Base-by-base conservation (phyloP, 2,113 vertebrate genomes). In the Oreochromis spilurus region DNA sequence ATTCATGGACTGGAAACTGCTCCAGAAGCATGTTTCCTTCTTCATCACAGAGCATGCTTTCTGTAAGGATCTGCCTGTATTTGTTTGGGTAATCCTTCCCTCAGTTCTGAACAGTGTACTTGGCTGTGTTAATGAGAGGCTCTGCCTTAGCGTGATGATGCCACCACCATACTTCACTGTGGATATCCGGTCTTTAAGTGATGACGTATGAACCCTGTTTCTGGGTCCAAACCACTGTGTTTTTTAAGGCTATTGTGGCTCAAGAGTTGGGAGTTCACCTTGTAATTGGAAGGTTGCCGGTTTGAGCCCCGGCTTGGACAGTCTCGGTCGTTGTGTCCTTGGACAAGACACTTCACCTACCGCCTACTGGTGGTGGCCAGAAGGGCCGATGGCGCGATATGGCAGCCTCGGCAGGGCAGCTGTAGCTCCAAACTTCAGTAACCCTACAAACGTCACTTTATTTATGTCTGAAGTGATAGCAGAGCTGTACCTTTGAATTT, bases 381-480 rank as follows among this genome's bases (percentile, higher is more conserved):
- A 24, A 24, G 24, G 24, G 24, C 24, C 24, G 24, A 24, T 24
- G 24, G 24, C 24, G 24, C 24, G 24, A 24, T 24, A 24, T 24
- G 24, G 24, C 24, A 24, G 24, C 24, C 24, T 24, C 24, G 24
- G 24, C 24, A 24, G 24, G 24, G 24, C 24, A 24, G 24, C 24
- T 24, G 24, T 24, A 24, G 24, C 24, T 24, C 52, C 52, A 11
- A 54, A 26, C 21, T 55, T 55, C 54, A 26, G 12, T 55, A 14
- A 26, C 21, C 4, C 21, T 1, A 57, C 2, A 57, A 57, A 57
- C 12, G 0, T 57, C 54, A 54, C 12, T 57, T 57, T 1, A 8
- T 57, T 26, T 57, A 57, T 26, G 54, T 57, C 0, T 21, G 54
- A 26, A 57, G 12, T 26, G 21, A 55, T 5, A 55, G 0, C 12